Conservation (phyloP, 2,888 invertebrate species). For the Epinotia demarniana region DNA sequence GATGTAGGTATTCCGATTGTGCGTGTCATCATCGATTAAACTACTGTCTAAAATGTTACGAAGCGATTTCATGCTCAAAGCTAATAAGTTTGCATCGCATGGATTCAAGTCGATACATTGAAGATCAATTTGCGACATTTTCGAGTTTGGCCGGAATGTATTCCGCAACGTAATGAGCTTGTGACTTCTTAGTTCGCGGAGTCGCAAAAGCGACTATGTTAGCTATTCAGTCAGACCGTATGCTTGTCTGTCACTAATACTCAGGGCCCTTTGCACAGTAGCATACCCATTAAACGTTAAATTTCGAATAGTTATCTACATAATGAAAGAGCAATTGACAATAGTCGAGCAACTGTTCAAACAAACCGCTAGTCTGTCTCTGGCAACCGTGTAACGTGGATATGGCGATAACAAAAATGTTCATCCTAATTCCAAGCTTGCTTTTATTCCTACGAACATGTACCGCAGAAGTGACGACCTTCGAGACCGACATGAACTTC, state of each 20-base stretch:
- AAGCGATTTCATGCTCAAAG: not conserved
- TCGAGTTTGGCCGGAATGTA: not conserved
- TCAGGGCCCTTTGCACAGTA: not conserved
- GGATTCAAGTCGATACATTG: not conserved
- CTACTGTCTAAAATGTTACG: slow-evolving; percentile 3
- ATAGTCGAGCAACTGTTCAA: slow-evolving; percentile 55
- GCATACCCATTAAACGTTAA: not conserved
- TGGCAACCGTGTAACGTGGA: slow-evolving; percentile 27
- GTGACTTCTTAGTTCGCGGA: too few relatives aligned
- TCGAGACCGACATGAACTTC: slow-evolving; percentile 70
- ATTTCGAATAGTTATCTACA: not conserved
- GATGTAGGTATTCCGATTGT: not conserved
- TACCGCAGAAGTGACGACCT: slow-evolving; percentile 56
- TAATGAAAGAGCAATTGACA: slow-evolving; percentile 19
- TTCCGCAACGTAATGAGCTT: too few relatives aligned
- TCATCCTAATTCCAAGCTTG: slow-evolving; percentile 44
- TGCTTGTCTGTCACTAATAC: too few relatives aligned
- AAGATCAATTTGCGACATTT: not conserved
- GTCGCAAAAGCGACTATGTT: too few relatives aligned
- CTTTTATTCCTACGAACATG: slow-evolving; percentile 49
- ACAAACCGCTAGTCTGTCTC: slow-evolving; percentile 46
- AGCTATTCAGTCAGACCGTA: too few relatives aligned
- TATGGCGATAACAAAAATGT: slow-evolving; percentile 47
- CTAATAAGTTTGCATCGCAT: not conserved
- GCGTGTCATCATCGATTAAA: not conserved